Conservation (phyloP, 2,888 invertebrate genomes). For the Sussaba pulchella region DNA sequence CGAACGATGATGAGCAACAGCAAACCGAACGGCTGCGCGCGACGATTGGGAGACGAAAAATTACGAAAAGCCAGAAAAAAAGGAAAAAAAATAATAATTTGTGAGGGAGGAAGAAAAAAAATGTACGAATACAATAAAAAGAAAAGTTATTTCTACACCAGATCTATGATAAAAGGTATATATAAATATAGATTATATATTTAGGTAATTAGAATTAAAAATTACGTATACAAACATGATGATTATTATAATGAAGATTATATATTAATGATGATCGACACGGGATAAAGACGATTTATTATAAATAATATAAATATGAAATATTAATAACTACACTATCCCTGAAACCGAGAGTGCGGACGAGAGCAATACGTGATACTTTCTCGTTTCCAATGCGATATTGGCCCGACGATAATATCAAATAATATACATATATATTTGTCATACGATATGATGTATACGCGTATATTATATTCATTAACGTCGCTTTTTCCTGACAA, state of each 20-base stretch:
- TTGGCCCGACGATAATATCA: conserved; percentile 33
- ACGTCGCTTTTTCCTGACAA: not conserved
- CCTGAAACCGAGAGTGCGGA: conserved; percentile 65
- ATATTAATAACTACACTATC: conserved; percentile 69
- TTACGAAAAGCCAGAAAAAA: conserved; percentile 24
- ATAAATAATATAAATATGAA: conserved; percentile 44
- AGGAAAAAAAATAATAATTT: conserved; percentile 42
- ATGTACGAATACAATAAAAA: conserved; percentile 78
- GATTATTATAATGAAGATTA: conserved; percentile 45
- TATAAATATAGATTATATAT: conserved; percentile 78
- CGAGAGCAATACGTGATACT: conserved; percentile 76
- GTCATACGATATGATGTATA: too few species aligned
- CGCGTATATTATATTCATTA: not conserved
- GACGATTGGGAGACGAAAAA: conserved; percentile 43
- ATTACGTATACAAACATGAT: conserved; percentile 70
- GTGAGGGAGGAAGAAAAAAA: conserved; percentile 66
- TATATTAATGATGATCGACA: conserved; percentile 49
- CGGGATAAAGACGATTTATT: conserved; percentile 52
- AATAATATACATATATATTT: not conserved
- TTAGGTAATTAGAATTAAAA: conserved; percentile 80
- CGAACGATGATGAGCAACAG: conserved; percentile 47
- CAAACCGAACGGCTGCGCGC: conserved; percentile 72
- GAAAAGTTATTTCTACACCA: conserved; percentile 81
- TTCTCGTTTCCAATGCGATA: conserved; percentile 55
- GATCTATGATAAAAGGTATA: conserved; percentile 72